Base-by-base conservation (phyloP, 92 coral and sea anemone species). In the Siderastrea siderea region DNA sequence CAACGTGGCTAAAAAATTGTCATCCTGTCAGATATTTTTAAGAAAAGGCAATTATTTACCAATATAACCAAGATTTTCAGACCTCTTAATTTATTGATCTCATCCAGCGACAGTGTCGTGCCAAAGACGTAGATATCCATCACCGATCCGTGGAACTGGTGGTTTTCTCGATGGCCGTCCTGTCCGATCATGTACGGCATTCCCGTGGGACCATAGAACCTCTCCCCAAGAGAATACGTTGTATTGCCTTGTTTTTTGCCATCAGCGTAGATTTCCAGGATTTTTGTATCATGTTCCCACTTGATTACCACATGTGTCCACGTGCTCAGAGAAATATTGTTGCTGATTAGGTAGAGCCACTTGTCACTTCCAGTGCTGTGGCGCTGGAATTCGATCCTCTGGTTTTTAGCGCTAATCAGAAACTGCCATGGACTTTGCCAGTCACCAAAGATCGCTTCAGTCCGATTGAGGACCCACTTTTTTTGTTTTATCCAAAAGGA, bases 401-500 rank as follows among this genome's bases (percentile, higher is more conserved):
- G 82, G 71, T 62, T 9, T 47, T 3, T n/a, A 43, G 13, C 3
- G 13, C 69, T 12, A 3, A 62, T 16, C 17, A 47, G 45, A 63
- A 78, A 78, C 15, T 78, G 54, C 44, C 68, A 2, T 60, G 82
- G 69, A 46, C 8, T 2, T 2, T 17, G 14, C 83, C 83, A 78
- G 71, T 78, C 83, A 5, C 83, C 43, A 38, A 62, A 78, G 9
- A 78, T 78, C 44, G 59, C 71, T 47, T 17, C 71, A 2, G 4
- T 9, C 48, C n/a, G 6, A n/a, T 63, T 10, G 5, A 3, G 1
- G 43, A 5, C 52, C 15, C 47, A 13, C 16, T 44, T 78, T 2
- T 57, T 64, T 62, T 61, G 70, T 78, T 78, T 78, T n/a, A 78
- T 62, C 83, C 83, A 78, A 47, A 43, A 78, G 59, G 83, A 68